Base-by-base conservation (phyloP, 2,888 invertebrate species). In the Drosophila anomalipes region DNA sequence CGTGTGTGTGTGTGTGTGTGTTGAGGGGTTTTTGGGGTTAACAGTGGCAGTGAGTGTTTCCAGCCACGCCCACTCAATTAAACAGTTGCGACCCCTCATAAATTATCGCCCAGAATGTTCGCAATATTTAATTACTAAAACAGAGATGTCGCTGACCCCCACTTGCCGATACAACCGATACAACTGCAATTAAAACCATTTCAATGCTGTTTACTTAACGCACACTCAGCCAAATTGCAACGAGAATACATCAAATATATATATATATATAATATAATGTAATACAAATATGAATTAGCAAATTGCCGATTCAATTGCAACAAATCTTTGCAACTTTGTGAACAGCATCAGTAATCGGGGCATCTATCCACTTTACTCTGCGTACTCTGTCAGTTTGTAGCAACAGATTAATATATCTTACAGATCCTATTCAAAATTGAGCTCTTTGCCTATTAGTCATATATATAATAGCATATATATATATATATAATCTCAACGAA, bases 41-140 rank as follows among this genome's bases (percentile, higher is more conserved):
- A 60, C 49, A 59, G 28, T 22, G 22, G 9, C 3, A 32, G 52
- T 28, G 52, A 52, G 61, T 61, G 51, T 51, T 30, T 61, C 9
- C 1, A 3, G 10, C 64, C 63, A 77, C 64, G 61, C 66, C 72
- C 69, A 64, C 30, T 26, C 69, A 57, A 51, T 79, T 44, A 63
- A 67, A 69, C 63, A 66, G 70, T 79, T 79, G 77, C 54, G 63
- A 69, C 69, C 59, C 79, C 59, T 51, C 79, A 77, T 64, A 74
- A 69, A 61, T 66, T 74, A 67, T 74, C 58, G 62, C 74, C 60
- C 58, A 61, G 61, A 39, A 71, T 67, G 60, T 66, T 63, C 49
- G 66, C 53, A 74, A 72, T 74, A 72, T 86, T 83, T 88, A 83
- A 83, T 88, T 66, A 67, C 49, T 66, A 62, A 80, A 79, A 74